These are phyloP conservation scores for Pseudotriccus pelzelni DNA, from an alignment of 2,797 vertebrate species.

Conservation along the genomic window DNA sequence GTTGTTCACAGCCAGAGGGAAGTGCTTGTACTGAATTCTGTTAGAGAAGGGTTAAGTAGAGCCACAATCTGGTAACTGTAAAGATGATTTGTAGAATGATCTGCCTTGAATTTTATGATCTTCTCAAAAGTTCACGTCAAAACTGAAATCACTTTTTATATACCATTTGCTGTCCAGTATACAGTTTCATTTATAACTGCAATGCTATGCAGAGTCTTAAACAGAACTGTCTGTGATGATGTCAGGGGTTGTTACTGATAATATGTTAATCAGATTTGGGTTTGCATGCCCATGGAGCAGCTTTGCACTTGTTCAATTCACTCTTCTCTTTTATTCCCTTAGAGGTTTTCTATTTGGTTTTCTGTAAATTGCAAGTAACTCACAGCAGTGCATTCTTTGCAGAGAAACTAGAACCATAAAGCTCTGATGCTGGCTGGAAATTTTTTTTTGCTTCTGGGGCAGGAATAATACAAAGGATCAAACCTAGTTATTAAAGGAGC, in stretches of 20 bases:
- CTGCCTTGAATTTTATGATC: neutral
- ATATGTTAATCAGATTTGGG: neutral
- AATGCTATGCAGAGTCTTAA: neutral
- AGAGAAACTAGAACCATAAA: neutral
- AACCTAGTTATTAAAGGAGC: neutral
- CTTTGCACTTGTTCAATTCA: neutral
- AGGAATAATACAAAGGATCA: neutral
- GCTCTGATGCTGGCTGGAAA: neutral
- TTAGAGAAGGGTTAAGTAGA: conserved; percentile 9
- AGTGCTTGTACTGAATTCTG: neutral
- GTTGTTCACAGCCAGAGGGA: neutral
- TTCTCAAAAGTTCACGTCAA: neutral
- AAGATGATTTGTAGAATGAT: conserved; percentile 25
- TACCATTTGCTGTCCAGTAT: neutral
- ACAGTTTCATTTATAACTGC: neutral
- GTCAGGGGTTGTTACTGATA: neutral
- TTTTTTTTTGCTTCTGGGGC: neutral
- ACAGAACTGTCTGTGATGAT: neutral
- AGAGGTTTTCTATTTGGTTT: neutral
- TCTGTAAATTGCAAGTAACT: neutral
- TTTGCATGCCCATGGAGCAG: neutral
- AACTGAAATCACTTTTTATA: neutral
- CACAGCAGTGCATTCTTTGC: neutral
- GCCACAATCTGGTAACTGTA: neutral
- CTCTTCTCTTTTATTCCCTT: neutral